Conservation (phyloP, 1,140 invertebrate genomes). For the Apis dorsata region DNA sequence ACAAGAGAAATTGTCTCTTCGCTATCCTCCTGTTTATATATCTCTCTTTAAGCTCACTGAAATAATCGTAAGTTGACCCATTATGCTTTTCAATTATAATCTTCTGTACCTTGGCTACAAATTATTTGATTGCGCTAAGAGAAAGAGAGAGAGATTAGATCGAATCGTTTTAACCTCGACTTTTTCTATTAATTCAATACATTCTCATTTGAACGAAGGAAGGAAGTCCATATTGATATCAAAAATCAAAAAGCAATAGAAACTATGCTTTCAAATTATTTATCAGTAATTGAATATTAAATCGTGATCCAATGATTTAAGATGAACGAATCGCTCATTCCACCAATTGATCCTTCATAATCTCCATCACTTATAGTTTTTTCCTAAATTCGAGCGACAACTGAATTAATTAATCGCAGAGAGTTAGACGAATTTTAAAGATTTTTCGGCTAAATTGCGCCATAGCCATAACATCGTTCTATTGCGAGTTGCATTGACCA, state of each 20-base stretch:
- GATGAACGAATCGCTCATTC: neutral
- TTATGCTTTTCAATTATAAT: conserved; percentile 35
- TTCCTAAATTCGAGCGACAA: too few species aligned
- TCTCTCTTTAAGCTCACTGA: conserved; percentile 16
- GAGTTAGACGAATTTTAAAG: too few species aligned
- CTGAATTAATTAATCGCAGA: too few species aligned
- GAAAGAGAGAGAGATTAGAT: neutral
- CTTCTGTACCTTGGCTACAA: conserved; percentile 1
- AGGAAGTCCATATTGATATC: neutral
- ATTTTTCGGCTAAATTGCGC: too few species aligned
- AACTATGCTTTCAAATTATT: neutral
- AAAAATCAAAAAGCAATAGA: neutral
- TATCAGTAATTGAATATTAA: too few species aligned
- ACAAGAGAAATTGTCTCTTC: neutral
- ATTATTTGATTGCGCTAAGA: conserved; percentile 6
- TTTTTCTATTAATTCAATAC: neutral
- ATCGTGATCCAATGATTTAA: neutral
- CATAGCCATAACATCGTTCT: too few species aligned
- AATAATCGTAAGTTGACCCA: conserved; percentile 28
- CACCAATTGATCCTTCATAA: too few species aligned
- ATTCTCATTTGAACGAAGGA: neutral
- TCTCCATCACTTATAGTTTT: too few species aligned
- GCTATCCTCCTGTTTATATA: neutral
- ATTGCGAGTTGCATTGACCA: too few species aligned
- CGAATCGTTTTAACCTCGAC: conserved; percentile 32